Evolutionary conservation across 2,113 vertebrate species (phyloP).

Genomic region (Porphyrio hochstetteri): DNA sequence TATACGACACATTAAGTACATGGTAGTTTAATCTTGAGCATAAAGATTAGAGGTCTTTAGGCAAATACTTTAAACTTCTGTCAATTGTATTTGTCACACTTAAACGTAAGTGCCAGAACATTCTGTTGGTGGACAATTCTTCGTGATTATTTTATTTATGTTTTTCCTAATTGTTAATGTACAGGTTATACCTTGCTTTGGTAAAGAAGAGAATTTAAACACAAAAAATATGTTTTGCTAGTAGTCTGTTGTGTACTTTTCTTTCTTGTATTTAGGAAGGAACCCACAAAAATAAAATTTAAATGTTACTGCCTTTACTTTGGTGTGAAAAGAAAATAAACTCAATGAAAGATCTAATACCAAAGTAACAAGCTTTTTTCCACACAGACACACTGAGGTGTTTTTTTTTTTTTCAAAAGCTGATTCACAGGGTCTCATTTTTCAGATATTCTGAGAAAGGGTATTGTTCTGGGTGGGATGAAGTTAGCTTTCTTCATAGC

Average conservation of each 20-base stretch:
- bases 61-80: neutral
- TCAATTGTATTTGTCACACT: neutral
- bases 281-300: neutral
- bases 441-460: neutral
- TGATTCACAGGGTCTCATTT: neutral
- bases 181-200: neutral
- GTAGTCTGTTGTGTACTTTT: neutral
- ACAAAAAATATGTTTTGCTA: neutral
- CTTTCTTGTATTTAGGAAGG: neutral
- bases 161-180: neutral
- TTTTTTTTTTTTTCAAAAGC: fast-evolving
- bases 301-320: neutral
- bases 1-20: neutral
- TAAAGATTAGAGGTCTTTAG: neutral
- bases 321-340: neutral
- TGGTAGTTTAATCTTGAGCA: neutral
- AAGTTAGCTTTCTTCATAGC: neutral
- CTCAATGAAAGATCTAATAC: neutral
- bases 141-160: fast-evolving
- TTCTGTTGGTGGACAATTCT: neutral
- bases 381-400: fast-evolving
- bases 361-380: neutral
- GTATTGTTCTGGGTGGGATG: fast-evolving
- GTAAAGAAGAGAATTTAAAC: neutral
- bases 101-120: neutral